These are phyloP conservation scores for Acronicta psi DNA, from an alignment of 2,888 invertebrate species.

Conservation along the genomic window DNA sequence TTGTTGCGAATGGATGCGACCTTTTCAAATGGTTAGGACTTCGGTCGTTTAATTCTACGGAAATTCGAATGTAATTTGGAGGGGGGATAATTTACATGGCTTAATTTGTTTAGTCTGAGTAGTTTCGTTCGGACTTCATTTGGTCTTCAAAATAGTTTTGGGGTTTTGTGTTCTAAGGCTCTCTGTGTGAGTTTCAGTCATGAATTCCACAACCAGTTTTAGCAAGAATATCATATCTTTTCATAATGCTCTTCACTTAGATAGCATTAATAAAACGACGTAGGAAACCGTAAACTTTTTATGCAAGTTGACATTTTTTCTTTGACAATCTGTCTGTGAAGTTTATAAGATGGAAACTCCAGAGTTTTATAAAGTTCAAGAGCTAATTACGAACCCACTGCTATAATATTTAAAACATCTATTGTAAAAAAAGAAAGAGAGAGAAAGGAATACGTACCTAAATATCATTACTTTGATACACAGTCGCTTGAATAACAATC, in stretches of 20 bases:
- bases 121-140: slow-evolving; percentile 41
- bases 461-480: too few relatives aligned
- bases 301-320: slow-evolving; percentile 35
- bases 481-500: slow-evolving; percentile 13
- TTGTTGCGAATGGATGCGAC: slow-evolving; percentile 69
- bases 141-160: slow-evolving; percentile 41
- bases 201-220: not conserved
- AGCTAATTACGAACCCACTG: slow-evolving; percentile 33
- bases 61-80: slow-evolving; percentile 72
- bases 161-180: slow-evolving; percentile 34
- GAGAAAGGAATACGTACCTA: too few relatives aligned
- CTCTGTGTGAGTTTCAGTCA: not conserved
- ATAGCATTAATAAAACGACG: not conserved
- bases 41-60: slow-evolving; percentile 68
- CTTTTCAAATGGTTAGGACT: slow-evolving; percentile 68
- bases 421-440: not conserved
- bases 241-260: not conserved
- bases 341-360: slow-evolving; percentile 44
- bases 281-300: slow-evolving; percentile 29
- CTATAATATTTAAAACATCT: slow-evolving; percentile 6
- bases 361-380: slow-evolving; percentile 46
- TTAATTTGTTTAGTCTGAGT: slow-evolving; percentile 54
- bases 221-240: not conserved
- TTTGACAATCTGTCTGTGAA: slow-evolving; percentile 44
- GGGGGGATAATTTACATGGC: slow-evolving; percentile 55